Conservation (phyloP, 2,888 invertebrate species). For the Dryobotodes eremita region DNA sequence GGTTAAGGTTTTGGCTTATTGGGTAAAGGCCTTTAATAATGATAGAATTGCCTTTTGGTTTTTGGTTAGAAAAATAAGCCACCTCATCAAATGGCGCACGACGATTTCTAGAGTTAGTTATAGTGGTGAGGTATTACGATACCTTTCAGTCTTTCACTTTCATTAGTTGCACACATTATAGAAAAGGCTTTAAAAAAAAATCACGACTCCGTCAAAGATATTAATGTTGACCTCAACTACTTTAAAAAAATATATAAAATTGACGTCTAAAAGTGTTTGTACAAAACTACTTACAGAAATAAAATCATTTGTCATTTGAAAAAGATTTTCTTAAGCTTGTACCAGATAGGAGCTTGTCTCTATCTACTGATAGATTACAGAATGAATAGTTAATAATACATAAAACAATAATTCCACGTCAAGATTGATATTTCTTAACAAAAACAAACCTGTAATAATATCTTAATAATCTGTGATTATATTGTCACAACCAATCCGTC, state of each 20-base stretch:
- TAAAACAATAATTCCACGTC: background rate
- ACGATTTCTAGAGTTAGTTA: background rate
- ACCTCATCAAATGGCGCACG: accelerated
- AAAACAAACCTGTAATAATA: conserved; percentile 15
- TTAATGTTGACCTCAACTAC: background rate
- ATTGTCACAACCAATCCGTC: conserved; percentile 2
- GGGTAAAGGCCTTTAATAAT: background rate
- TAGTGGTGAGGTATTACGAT: background rate
- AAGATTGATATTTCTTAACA: background rate
- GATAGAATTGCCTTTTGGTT: background rate
- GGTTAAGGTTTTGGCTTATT: background rate
- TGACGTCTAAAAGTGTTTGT: too few relatives aligned
- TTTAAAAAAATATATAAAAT: too few relatives aligned
- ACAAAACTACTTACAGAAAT: too few relatives aligned
- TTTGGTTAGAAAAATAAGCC: background rate
- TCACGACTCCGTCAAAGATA: background rate
- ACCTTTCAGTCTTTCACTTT: accelerated
- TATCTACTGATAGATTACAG: background rate
- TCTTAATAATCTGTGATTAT: background rate
- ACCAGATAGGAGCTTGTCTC: background rate
- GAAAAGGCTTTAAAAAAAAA: too few relatives aligned
- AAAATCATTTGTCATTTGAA: too few relatives aligned
- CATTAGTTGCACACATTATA: background rate
- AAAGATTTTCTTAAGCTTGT: too few relatives aligned
- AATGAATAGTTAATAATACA: background rate